Base-by-base conservation (phyloP, 2,888 invertebrate species). In the Leptinotarsa haldemani region DNA sequence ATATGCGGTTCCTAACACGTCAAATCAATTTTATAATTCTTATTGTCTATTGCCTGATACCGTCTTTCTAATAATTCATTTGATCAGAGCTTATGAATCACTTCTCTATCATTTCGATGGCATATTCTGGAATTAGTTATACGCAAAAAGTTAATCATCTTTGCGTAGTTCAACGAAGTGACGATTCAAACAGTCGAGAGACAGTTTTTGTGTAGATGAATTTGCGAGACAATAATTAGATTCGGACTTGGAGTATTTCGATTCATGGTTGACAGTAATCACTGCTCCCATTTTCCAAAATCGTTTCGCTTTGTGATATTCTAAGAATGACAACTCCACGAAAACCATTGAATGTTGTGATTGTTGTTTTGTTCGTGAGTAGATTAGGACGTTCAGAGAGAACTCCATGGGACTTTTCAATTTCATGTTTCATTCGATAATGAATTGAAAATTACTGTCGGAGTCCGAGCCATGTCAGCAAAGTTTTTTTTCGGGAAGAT, bases 211-310 rank as follows among this genome's bases (percentile, higher is more conserved):
- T n/a, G 9, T n/a, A 40, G 30, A 61, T 61, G 61, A 30, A n/a
- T 30, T 61, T 61, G 61, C 30, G 61, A 40, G n/a, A 56, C 13
- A n/a, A 56, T 56, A n/a, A 56, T 56, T 56, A 56, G 9, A 40
- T 40, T 40, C 40, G 56, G 56, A 56, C 56, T 4, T 56, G 4
- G 56, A 20, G 56, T 56, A 56, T 56, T 56, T 56, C 18, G 20
- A 16, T 30, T 61, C n/a, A 40, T 30, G n/a, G 7, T 30, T 30
- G 16, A 30, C 40, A 61, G 30, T 61, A n/a, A 61, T 61, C 30
- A 61, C n/a, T 40, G 40, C 40, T 61, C 61, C 22, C 40, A 30
- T 61, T 61, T 30, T n/a, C n/a, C 58, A 58, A 9, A 40, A 40
- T 40, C 9, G 9, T 40, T 2, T 2, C 9, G 56, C 9, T 56